Evolutionary conservation across 2,797 vertebrate genomes (phyloP).

Genomic region (Micrastur ruficollis): DNA sequence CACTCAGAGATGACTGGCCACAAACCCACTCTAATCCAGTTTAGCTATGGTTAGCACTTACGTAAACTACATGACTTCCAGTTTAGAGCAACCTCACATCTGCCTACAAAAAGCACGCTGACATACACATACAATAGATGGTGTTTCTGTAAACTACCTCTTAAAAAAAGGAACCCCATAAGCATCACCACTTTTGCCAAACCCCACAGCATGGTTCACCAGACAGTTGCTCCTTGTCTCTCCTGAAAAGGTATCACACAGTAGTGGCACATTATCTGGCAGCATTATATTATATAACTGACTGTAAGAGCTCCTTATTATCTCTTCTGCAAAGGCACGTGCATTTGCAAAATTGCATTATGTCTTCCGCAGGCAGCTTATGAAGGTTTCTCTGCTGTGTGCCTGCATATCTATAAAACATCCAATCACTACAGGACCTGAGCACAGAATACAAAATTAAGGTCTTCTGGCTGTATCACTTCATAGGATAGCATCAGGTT

Average conservation of each 20-base stretch:
- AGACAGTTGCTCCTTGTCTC: not conserved
- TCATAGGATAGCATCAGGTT: not conserved
- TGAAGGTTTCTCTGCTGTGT: not conserved
- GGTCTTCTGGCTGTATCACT: not conserved
- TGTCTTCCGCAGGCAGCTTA: not conserved
- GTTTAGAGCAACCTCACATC: constrained; percentile 38
- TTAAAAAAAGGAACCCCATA: not conserved
- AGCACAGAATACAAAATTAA: not conserved
- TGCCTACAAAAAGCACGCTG: constrained; percentile 33
- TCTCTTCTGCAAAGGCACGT: not conserved
- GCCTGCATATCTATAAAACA: not conserved
- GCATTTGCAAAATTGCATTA: not conserved
- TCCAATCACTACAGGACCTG: not conserved
- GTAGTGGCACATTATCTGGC: not conserved
- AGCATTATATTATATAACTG: not conserved
- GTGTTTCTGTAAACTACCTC: not conserved
- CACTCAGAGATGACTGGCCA: constrained; percentile 36
- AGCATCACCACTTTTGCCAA: not conserved
- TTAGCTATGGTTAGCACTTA: constrained; percentile 61
- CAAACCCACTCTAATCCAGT: constrained; percentile 58
- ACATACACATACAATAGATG: not conserved
- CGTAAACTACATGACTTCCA: constrained; percentile 37
- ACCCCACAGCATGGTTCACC: not conserved
- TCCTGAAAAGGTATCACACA: not conserved
- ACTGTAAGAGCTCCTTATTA: not conserved